Evolutionary conservation across 1,140 invertebrate genomes (phyloP).

Genomic region (Pissodes strobi): DNA sequence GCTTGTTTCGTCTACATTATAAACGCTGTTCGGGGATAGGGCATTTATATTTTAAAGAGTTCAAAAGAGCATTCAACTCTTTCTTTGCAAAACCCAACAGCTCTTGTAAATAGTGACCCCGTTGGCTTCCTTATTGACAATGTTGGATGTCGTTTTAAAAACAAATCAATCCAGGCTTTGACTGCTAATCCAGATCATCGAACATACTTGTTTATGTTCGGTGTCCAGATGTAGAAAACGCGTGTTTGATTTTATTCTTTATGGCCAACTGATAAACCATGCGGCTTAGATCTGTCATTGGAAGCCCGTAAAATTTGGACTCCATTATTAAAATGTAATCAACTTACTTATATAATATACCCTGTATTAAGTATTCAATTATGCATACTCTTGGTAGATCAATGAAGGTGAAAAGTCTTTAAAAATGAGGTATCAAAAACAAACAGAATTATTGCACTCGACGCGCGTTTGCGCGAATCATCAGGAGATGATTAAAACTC

Average conservation of each 20-base stretch:
- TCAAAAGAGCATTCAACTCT: constrained; percentile 24
- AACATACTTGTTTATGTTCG: too few species aligned
- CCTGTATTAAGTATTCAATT: too few species aligned
- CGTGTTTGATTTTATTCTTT: constrained; percentile 12
- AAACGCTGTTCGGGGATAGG: constrained; percentile 47
- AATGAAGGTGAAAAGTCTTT: too few species aligned
- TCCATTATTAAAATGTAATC: constrained; percentile 25
- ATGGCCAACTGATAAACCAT: constrained; percentile 21
- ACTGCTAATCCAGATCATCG: constrained; percentile 11
- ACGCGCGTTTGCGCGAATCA: background rate
- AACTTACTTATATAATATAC: too few species aligned
- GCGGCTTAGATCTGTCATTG: constrained; percentile 7
- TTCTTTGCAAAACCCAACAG: constrained; percentile 6
- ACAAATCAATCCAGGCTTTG: constrained; percentile 2
- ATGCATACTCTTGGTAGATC: too few species aligned
- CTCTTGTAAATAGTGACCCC: constrained; percentile 14
- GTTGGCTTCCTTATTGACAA: constrained; percentile 19
- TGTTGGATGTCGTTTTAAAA: background rate
- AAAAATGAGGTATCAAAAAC: too few species aligned
- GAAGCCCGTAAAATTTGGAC: constrained; percentile 5
- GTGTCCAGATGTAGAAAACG: constrained; percentile 18
- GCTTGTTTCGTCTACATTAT: constrained; percentile 54
- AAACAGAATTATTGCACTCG: too few species aligned
- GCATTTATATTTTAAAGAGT: constrained; percentile 21
- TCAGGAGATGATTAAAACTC: background rate